Base-by-base conservation (phyloP, 2,888 invertebrate genomes). In the Azorinus chamasolen region DNA sequence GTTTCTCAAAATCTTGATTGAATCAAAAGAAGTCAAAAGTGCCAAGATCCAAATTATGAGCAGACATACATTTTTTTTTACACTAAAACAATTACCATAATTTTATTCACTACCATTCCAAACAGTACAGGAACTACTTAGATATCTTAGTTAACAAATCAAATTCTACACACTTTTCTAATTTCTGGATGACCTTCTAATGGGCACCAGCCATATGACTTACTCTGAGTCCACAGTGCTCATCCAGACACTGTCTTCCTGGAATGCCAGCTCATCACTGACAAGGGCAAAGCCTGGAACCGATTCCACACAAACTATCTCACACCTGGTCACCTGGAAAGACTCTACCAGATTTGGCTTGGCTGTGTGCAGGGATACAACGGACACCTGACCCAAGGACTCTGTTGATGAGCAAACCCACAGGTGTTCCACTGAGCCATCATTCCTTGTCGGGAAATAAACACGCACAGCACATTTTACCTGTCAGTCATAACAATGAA, bases 321-420 rank as follows among this genome's bases (percentile, higher is more conserved):
- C 86, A 54, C 85, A 79, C 24, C 83, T 83, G 4, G 87, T 82
- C 6, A 86, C 89, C 78, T 87, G 84, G 86, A 92, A 93, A 0
- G 90, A 89, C 74, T 92, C 91, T 0, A 90, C 83, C 16, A 92
- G 86, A 18, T 84, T 82, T 0, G 92, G 91, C 59, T 89, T 87
- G 4, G 87, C 86, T 59, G 88, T 87, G 71, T 92, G 92, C 14
- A 92, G 87, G 51, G 96, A 95, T 84, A 97, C 95, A 53, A 97
- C 95, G 48, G 97, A 96, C 41, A 95, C 95, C 63, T 94, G 93
- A 68, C 93, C 93, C 61, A 92, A 91, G 51, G 91, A 89, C 25
- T 96, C 96, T 90, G 97, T 97, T 54, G 95, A 96, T 79, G 97
- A 96, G 92, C 97, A 97, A 80, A 98, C 95, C 98, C 98, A 98